A percentile compares a stretch with the other conserved stretches of the same genome.
Evolutionary conservation across 2,113 vertebrate species (phyloP).

Genomic region (Vidua chalybeata): DNA sequence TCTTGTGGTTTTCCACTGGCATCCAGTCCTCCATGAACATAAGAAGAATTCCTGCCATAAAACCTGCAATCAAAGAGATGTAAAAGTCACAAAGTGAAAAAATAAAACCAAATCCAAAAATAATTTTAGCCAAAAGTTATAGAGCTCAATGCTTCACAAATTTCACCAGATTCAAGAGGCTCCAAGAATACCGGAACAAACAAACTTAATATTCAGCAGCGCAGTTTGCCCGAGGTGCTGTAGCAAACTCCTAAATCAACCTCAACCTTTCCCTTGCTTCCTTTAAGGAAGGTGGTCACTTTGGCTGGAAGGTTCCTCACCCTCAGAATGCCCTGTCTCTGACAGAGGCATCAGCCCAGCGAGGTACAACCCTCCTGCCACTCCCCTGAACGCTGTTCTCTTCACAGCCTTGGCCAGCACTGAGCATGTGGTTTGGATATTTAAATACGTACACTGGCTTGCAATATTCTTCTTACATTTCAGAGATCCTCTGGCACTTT

Average conservation of each 20-base stretch:
- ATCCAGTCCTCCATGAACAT: slow-evolving; percentile 95
- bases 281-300: not conserved
- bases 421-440: rapidly evolving
- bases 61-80: slow-evolving; percentile 78
- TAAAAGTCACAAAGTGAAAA: not conserved
- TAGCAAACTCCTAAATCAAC: not conserved
- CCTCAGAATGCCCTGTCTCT: not conserved
- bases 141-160: not conserved
- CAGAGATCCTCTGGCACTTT: not conserved
- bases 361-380: not conserved
- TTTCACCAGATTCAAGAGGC: not conserved
- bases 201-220: not conserved
- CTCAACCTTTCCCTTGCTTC: not conserved
- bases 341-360: not conserved
- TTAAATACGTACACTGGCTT: rapidly evolving
- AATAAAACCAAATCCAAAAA: not conserved
- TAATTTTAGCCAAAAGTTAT: not conserved
- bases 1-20: slow-evolving; percentile 92
- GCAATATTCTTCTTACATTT: not conserved
- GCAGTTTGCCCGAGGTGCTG: rapidly evolving
- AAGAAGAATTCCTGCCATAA: slow-evolving; percentile 97
- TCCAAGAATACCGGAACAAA: not conserved
- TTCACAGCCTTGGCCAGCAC: not conserved
- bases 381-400: not conserved
- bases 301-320: not conserved